Conservation (phyloP, 2,888 invertebrate species). For the Deroplatys truncata region DNA sequence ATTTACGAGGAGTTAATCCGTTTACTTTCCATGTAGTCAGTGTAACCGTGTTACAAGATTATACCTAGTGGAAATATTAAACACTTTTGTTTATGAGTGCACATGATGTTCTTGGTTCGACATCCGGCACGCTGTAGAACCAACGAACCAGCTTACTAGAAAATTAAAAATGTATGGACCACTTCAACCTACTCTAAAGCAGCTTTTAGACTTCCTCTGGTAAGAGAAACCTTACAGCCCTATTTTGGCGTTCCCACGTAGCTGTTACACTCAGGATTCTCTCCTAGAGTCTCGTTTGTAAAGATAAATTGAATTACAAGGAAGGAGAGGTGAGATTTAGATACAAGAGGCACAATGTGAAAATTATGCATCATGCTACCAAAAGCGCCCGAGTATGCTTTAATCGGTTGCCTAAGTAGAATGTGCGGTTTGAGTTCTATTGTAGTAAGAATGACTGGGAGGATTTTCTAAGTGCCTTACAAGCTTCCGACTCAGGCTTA, state of each 20-base stretch:
- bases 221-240: neutral
- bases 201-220: neutral
- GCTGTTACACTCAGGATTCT: neutral
- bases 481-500: too few relatives aligned
- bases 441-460: too few relatives aligned
- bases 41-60: neutral
- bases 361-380: neutral
- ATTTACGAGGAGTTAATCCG: neutral
- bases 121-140: too few relatives aligned
- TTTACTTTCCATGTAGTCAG: neutral
- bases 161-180: too few relatives aligned
- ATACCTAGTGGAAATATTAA: neutral
- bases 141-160: too few relatives aligned
- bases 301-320: neutral
- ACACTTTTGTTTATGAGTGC: too few relatives aligned
- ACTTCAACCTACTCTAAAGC: neutral
- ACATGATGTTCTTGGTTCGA: too few relatives aligned
- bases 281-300: neutral
- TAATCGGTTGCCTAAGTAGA: neutral
- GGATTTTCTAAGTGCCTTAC: too few relatives aligned
- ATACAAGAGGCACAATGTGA: neutral
- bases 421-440: neutral
- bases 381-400: neutral
- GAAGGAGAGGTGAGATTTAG: neutral
- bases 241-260: neutral